Percentiles rank a stretch among this genome's conserved stretches.
phyloP scores from a whole-genome alignment of 2,888 invertebrate species.

The Caenorhabditis imperialis region DNA sequence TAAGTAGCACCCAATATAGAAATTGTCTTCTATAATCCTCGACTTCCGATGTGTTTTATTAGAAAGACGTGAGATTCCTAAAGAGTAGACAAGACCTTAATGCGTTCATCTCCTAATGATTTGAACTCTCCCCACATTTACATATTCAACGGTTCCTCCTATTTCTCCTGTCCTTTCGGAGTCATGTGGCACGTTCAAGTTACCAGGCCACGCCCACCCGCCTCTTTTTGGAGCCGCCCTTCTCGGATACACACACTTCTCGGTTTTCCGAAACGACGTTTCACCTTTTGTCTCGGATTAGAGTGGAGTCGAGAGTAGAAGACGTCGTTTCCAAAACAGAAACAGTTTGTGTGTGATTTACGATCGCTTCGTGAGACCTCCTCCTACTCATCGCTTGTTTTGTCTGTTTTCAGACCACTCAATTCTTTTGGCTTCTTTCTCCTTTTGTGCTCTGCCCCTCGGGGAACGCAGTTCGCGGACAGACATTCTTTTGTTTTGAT shows the following conservation, averaged over 20 bases:
- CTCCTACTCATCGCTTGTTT: too few relatives aligned
- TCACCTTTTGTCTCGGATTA: constrained; percentile 1
- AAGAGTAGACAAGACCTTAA: not conserved
- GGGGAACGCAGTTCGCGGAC: too few relatives aligned
- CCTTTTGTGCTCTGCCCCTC: too few relatives aligned
- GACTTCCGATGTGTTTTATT: too few relatives aligned
- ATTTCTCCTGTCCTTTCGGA: not conserved
- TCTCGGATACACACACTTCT: constrained; percentile 7
- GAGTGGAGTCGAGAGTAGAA: too few relatives aligned
- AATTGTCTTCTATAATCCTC: constrained; percentile 4
- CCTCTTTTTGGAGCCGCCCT: not conserved
- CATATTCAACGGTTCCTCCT: constrained; percentile 9
- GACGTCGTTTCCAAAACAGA: too few relatives aligned
- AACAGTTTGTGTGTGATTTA: too few relatives aligned
- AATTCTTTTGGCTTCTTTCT: too few relatives aligned
- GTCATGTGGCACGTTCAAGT: constrained; percentile 8
- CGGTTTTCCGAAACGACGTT: constrained; percentile 7
- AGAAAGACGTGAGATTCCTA: constrained; percentile 1
- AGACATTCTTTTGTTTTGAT: too few relatives aligned
- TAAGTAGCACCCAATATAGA: too few relatives aligned
- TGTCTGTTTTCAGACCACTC: too few relatives aligned
- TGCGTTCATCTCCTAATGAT: not conserved
- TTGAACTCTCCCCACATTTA: constrained; percentile 12
- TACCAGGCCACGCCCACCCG: constrained; percentile 6
- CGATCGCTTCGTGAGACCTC: too few relatives aligned